These are phyloP conservation scores for Pseudocheirus occidentalis DNA, from an alignment of 2,797 vertebrate genomes.

Conservation along the genomic window DNA sequence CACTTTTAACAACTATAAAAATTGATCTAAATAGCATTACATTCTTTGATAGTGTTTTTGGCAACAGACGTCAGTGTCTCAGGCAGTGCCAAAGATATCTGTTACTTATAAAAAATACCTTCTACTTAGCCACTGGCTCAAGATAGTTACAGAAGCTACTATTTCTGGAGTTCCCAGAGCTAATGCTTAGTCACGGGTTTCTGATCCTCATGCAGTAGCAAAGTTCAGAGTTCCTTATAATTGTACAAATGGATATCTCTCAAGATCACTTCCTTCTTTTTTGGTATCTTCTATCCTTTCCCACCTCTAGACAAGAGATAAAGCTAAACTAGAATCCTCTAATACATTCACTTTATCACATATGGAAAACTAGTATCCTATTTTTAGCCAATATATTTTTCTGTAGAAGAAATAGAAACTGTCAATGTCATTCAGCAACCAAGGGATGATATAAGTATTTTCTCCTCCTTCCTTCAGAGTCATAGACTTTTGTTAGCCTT, in stretches of 20 bases:
- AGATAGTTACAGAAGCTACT: conserved; percentile 53
- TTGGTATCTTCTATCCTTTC: background rate
- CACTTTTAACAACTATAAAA: background rate
- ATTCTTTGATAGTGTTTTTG: conserved; percentile 34
- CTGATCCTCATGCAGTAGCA: conserved; percentile 31
- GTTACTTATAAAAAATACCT: conserved; percentile 25
- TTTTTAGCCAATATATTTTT: background rate
- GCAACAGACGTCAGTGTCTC: conserved; percentile 16
- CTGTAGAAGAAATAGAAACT: background rate
- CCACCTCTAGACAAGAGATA: conserved; percentile 3
- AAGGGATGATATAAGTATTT: too few species aligned
- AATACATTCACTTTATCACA: background rate
- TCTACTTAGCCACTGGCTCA: conserved; percentile 46
- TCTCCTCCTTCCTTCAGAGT: background rate
- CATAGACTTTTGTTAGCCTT: background rate
- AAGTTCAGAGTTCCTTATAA: conserved; percentile 42
- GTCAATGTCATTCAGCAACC: background rate
- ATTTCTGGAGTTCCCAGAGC: conserved; percentile 47
- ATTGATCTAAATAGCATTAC: background rate
- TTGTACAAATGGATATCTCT: background rate
- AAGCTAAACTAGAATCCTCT: background rate
- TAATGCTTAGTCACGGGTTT: conserved; percentile 55
- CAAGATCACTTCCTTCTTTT: background rate
- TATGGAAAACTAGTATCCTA: background rate
- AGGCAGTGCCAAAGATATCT: conserved; percentile 11